A percentile compares a stretch with the other conserved stretches of the same genome.
Evolutionary conservation across 2,113 vertebrate species (phyloP).

Genomic region (Hypomesus transpacificus): DNA sequence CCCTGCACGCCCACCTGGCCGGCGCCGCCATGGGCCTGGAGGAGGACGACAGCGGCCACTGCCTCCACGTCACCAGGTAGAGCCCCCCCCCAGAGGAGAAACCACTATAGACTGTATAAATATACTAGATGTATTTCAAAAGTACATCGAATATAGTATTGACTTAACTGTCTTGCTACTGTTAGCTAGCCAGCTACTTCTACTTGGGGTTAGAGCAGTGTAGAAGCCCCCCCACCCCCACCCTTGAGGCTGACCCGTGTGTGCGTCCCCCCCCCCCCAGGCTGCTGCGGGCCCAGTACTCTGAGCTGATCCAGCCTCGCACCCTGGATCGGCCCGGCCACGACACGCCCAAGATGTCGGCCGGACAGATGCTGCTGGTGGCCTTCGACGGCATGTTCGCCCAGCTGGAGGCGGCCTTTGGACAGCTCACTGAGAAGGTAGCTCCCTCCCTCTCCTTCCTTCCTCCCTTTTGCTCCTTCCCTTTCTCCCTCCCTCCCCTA

Average conservation of each 20-base stretch:
- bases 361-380: slow-evolving; percentile 96
- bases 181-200: no score
- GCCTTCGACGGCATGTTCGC: slow-evolving; percentile 99
- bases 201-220: no score
- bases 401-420: slow-evolving; percentile 93
- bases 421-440: slow-evolving; percentile 95
- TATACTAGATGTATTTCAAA: no score
- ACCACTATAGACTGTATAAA: no score
- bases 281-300: slow-evolving; percentile 90
- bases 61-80: slow-evolving; percentile 89
- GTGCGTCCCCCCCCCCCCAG: slow-evolving; percentile 53
- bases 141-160: no score
- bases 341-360: slow-evolving; percentile 97
- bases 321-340: slow-evolving; percentile 79
- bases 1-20: slow-evolving; percentile 82
- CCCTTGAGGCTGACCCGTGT: not conserved
- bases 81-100: not conserved
- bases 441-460: not conserved
- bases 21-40: slow-evolving; percentile 84
- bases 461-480: accelerated
- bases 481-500: not conserved
- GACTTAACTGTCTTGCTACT: no score
- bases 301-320: slow-evolving; percentile 94
- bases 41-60: slow-evolving; percentile 84
- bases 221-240: not conserved